Evolutionary conservation across 2,888 invertebrate genomes (phyloP).

Genomic region (Serrognathus titanus): DNA sequence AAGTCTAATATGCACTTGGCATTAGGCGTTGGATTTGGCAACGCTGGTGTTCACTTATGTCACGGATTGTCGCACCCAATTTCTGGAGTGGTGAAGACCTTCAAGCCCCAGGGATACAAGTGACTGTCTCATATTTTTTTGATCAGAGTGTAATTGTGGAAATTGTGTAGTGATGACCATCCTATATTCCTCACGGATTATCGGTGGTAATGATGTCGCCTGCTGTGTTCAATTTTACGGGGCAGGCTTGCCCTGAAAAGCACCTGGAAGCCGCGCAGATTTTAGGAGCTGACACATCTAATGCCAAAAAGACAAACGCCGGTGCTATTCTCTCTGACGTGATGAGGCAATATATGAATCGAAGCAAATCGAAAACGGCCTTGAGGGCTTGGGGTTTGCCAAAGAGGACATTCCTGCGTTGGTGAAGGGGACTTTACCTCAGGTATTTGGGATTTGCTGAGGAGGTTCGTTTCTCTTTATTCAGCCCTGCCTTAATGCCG

Average conservation of each 20-base stretch:
- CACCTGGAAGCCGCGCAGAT: slow-evolving; percentile 81
- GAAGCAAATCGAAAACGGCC: slow-evolving; percentile 78
- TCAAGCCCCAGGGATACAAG: slow-evolving; percentile 67
- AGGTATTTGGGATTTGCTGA: slow-evolving; percentile 52
- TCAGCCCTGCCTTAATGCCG: slow-evolving; percentile 70
- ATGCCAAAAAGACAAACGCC: slow-evolving; percentile 64
- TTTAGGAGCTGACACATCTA: slow-evolving; percentile 67
- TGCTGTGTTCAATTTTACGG: slow-evolving; percentile 85
- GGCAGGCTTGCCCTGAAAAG: slow-evolving; percentile 76
- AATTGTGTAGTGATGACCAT: slow-evolving; percentile 53
- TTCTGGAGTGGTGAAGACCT: slow-evolving; percentile 73
- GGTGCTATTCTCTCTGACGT: slow-evolving; percentile 74
- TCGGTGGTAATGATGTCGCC: slow-evolving; percentile 88
- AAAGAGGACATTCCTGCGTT: slow-evolving; percentile 69
- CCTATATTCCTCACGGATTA: slow-evolving; percentile 86
- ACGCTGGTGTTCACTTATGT: slow-evolving; percentile 89
- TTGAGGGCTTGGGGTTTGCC: slow-evolving; percentile 70
- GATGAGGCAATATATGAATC: slow-evolving; percentile 72
- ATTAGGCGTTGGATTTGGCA: slow-evolving; percentile 91
- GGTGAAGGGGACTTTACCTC: slow-evolving; percentile 80
- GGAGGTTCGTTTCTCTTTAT: not conserved
- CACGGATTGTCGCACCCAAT: slow-evolving; percentile 91
- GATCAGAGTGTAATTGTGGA: not conserved
- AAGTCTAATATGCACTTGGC: slow-evolving; percentile 86
- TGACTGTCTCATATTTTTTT: slow-evolving; percentile 34